Percentiles rank a stretch among this genome's conserved stretches.
phyloP scores from a whole-genome alignment of 2,888 invertebrate genomes.

The Lathronympha strigana region DNA sequence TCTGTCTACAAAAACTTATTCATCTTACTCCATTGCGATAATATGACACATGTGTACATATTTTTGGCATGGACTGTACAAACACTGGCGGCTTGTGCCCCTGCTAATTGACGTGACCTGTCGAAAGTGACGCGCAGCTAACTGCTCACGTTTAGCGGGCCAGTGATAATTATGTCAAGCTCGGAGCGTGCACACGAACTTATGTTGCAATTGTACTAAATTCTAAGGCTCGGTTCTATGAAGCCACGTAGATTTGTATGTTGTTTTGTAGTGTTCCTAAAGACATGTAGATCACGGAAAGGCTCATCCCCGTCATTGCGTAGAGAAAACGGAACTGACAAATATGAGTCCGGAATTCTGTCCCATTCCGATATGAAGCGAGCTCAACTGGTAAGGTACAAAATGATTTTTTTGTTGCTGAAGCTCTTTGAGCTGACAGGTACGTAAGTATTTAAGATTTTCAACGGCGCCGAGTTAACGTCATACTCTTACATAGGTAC shows the following conservation, averaged over 20 bases:
- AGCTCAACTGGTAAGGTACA: no score
- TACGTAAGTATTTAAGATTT: no score
- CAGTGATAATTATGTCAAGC: conserved; percentile 27
- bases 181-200: not conserved
- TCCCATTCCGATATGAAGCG: no score
- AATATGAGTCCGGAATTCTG: no score
- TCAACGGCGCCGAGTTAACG: no score
- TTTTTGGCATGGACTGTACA: not conserved
- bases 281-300: no score
- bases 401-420: no score
- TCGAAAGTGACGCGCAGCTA: conserved; percentile 54
- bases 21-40: not conserved
- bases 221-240: not conserved
- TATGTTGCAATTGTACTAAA: not conserved
- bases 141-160: conserved; percentile 51
- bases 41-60: not conserved
- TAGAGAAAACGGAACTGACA: no score
- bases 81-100: not conserved
- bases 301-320: no score
- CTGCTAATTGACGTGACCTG: conserved; percentile 68
- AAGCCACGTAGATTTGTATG: not conserved
- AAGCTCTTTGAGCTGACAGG: no score
- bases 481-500: no score
- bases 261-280: not conserved
- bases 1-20: no score